These are phyloP conservation scores for Apamea monoglypha DNA, from an alignment of 2,888 invertebrate species.

Conservation along the genomic window DNA sequence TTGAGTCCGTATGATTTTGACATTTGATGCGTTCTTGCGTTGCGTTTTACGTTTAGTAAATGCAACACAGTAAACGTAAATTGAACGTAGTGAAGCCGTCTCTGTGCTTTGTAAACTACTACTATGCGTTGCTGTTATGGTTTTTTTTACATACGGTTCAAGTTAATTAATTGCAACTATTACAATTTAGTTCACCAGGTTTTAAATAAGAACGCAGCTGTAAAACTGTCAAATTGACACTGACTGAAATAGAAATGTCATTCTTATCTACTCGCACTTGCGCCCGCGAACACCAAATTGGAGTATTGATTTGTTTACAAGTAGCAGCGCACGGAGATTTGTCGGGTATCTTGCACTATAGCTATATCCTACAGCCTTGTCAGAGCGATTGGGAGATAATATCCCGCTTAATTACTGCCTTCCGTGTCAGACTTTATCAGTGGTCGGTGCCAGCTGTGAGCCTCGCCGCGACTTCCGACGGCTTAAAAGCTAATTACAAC, in stretches of 20 bases:
- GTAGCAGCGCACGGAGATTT: constrained; percentile 75
- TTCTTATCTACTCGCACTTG: constrained; percentile 67
- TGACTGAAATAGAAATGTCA: constrained; percentile 41
- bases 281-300: constrained; percentile 78
- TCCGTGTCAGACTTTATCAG: constrained; percentile 87
- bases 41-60: not conserved
- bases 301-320: constrained; percentile 90
- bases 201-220: constrained; percentile 24
- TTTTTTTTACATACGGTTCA: not conserved
- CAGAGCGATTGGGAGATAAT: constrained; percentile 86
- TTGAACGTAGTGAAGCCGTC: not conserved
- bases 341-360: constrained; percentile 77
- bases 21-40: constrained; percentile 25
- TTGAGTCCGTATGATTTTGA: constrained; percentile 49
- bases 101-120: not conserved
- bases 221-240: constrained; percentile 60
- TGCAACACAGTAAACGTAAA: not conserved
- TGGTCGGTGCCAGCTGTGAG: constrained; percentile 82
- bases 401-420: constrained; percentile 85
- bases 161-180: not conserved
- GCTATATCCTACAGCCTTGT: constrained; percentile 83
- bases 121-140: not conserved
- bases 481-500: constrained; percentile 83
- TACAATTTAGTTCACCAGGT: not conserved
- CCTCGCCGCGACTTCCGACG: constrained; percentile 79